A percentile compares a stretch with the other conserved stretches of the same genome.
Evolutionary conservation across 2,797 vertebrate genomes (phyloP).

Genomic region (Semaprochilodus insignis): DNA sequence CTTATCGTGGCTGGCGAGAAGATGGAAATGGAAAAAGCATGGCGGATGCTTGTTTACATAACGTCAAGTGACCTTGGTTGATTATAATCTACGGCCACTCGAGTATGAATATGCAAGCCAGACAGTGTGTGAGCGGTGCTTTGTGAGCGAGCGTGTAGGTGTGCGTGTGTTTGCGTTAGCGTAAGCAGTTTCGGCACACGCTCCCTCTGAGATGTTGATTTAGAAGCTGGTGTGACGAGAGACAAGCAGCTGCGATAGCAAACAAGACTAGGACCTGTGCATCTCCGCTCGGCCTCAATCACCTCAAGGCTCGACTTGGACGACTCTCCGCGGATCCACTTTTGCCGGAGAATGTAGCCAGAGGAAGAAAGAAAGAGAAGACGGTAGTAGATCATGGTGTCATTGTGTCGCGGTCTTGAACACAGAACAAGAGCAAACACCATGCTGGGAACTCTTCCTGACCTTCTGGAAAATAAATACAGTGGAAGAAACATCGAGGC

Average conservation of each 20-base stretch:
- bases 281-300: constrained; percentile 23
- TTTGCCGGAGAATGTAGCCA: constrained; percentile 10
- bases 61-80: constrained; percentile 14
- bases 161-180: background rate
- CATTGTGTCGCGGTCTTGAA: constrained; percentile 23
- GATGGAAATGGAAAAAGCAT: constrained; percentile 32
- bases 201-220: constrained; percentile 36
- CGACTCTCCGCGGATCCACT: background rate
- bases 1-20: constrained; percentile 27
- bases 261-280: constrained; percentile 19
- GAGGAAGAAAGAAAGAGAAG: background rate
- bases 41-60: constrained; percentile 33
- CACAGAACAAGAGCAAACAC: constrained; percentile 25
- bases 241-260: constrained; percentile 47
- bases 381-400: constrained; percentile 30
- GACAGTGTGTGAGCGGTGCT: background rate
- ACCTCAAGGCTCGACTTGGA: constrained; percentile 25
- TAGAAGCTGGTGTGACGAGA: constrained; percentile 27
- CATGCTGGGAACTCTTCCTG: constrained; percentile 40
- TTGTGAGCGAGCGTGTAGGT: constrained; percentile 11
- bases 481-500: constrained; percentile 29
- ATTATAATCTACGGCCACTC: constrained; percentile 35
- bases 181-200: constrained; percentile 26
- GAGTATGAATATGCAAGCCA: constrained; percentile 23
- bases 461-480: constrained; percentile 52